Conservation (phyloP, 2,888 invertebrate species). For the Epinotia ramella region DNA sequence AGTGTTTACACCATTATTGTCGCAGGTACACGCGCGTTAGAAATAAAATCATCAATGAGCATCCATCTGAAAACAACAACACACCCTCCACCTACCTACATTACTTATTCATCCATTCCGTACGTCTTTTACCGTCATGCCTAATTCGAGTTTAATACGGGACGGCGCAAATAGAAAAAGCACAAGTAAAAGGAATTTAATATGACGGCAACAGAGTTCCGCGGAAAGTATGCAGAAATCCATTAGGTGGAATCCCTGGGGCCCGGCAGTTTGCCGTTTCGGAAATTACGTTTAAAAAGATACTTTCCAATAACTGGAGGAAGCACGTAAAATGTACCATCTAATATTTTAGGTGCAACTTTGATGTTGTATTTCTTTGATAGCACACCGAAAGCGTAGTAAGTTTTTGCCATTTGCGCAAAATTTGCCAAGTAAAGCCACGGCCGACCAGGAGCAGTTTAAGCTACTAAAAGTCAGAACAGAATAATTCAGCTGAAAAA, state of each 20-base stretch:
- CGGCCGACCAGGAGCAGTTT: too few relatives aligned
- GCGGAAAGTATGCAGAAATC: slow-evolving; percentile 73
- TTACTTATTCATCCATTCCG: slow-evolving; percentile 24
- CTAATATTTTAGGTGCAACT: not conserved
- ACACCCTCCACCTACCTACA: not conserved
- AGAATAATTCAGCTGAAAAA: too few relatives aligned
- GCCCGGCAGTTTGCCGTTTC: slow-evolving; percentile 71
- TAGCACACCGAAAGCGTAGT: not conserved
- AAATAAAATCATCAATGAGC: not conserved
- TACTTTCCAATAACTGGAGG: slow-evolving; percentile 74
- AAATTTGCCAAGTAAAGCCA: too few relatives aligned
- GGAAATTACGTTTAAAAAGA: slow-evolving; percentile 83
- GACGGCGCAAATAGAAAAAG: slow-evolving; percentile 42
- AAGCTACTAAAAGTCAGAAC: too few relatives aligned
- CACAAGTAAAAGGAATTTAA: slow-evolving; percentile 54
- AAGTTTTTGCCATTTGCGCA: too few relatives aligned
- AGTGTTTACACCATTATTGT: too few relatives aligned
- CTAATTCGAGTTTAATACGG: slow-evolving; percentile 28
- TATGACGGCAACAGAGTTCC: slow-evolving; percentile 64
- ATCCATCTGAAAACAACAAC: slow-evolving; percentile 1
- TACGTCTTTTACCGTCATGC: slow-evolving; percentile 8
- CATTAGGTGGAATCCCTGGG: slow-evolving; percentile 78
- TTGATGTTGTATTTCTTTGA: not conserved
- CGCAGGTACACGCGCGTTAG: not conserved
- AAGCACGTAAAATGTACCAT: slow-evolving; percentile 57